A percentile compares a stretch with the other conserved stretches of the same genome.
Conservation (phyloP, 2,797 vertebrate species). For the Selene dorsalis region DNA sequence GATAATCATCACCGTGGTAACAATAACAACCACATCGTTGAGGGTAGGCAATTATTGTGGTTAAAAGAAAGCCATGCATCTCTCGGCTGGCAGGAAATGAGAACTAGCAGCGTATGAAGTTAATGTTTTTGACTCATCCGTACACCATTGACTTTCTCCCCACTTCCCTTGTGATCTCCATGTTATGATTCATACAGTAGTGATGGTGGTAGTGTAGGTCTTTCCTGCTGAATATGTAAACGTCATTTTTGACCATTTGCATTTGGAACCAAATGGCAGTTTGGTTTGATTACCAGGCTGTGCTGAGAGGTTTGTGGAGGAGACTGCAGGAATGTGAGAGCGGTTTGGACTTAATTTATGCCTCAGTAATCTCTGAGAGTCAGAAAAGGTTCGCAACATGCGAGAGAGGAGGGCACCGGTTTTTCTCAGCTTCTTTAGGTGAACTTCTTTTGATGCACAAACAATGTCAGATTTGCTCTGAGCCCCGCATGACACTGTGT, state of each 20-base stretch:
- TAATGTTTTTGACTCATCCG: background rate
- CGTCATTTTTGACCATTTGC: background rate
- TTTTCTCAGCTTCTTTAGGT: slow-evolving; percentile 18
- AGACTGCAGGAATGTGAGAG: background rate
- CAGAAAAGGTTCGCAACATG: background rate
- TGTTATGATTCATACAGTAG: background rate
- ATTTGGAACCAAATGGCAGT: background rate
- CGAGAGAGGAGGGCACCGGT: background rate
- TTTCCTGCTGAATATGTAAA: background rate
- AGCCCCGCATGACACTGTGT: slow-evolving; percentile 12
- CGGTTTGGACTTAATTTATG: background rate
- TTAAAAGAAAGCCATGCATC: slow-evolving; percentile 1
- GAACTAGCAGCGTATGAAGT: background rate
- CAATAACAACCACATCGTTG: background rate
- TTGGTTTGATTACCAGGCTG: background rate
- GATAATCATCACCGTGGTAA: background rate
- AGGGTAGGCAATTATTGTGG: background rate
- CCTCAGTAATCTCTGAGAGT: background rate
- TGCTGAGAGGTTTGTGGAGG: background rate
- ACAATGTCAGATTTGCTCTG: slow-evolving; percentile 34
- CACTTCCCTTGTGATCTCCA: background rate
- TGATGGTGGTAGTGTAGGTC: background rate
- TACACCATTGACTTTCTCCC: background rate
- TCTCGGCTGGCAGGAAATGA: background rate
- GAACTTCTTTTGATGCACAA: slow-evolving; percentile 12